Percentiles rank a stretch among this genome's conserved stretches.
Conservation (phyloP, 2,113 vertebrate species). For the Reinhardtius hippoglossoides region DNA sequence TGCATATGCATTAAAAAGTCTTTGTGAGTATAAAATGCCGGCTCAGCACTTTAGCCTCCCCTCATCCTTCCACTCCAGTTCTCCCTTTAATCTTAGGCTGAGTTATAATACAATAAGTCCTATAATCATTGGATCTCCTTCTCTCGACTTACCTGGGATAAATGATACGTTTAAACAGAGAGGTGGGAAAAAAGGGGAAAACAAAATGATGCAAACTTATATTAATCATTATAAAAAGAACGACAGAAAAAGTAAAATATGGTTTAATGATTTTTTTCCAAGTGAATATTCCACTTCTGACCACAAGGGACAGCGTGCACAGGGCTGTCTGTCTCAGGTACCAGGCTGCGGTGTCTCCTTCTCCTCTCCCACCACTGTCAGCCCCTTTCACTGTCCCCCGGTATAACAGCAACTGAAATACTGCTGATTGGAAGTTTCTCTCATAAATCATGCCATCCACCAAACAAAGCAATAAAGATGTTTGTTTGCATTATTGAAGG, state of each 20-base stretch:
- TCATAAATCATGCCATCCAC: conserved; percentile 92
- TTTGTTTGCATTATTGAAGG: conserved; percentile 83
- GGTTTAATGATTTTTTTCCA: conserved; percentile 24
- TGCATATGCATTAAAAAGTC: conserved; percentile 78
- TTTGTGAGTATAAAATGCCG: conserved; percentile 75
- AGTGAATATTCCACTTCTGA: conserved; percentile 15
- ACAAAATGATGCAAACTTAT: conserved; percentile 43
- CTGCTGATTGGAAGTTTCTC: conserved; percentile 87
- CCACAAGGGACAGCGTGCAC: conserved; percentile 69
- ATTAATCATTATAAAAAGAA: conserved; percentile 43
- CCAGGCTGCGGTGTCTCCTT: conserved; percentile 38
- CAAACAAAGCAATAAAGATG: conserved; percentile 83
- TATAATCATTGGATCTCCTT: conserved; percentile 65
- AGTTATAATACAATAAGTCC: conserved; percentile 74
- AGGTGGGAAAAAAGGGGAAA: conserved; percentile 4
- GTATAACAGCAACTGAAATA: conserved; percentile 84
- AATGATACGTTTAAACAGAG: conserved; percentile 43
- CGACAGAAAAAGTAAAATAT: conserved; percentile 7
- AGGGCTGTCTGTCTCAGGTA: conserved; percentile 29
- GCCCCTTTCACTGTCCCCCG: conserved; percentile 67
- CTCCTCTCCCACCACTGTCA: conserved; percentile 51
- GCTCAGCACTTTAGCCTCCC: conserved; percentile 73
- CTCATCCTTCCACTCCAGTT: conserved; percentile 64
- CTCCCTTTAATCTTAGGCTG: conserved; percentile 71
- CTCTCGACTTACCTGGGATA: conserved; percentile 55